Base-by-base conservation (phyloP, 2,888 invertebrate species). In the Herminia tarsipennalis region DNA sequence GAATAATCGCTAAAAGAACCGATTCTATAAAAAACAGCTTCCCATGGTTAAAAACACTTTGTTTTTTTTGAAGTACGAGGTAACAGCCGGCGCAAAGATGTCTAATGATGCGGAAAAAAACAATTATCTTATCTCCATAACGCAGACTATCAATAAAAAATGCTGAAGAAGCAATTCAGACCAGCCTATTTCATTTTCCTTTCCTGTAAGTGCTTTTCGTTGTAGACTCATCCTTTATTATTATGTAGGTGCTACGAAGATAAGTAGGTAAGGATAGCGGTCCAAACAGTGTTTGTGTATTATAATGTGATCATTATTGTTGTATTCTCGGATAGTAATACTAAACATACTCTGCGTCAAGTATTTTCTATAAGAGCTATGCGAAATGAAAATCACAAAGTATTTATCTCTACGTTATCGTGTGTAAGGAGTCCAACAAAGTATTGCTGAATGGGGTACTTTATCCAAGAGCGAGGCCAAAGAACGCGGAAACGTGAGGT, bases 401-500 rank as follows among this genome's bases (percentile, higher is more conserved):
- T 38, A 29, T 16, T 10, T 13, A 35, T 17, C 16, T 25, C 25
- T 27, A 27, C 8, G 25, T 27, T 25, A 36, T 36, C 36, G 27
- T 18, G 36, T 24, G 10, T 33, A 21, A 50, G 53, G 45, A 55
- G 47, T 34, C 39, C 45, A 45, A 63, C 53, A 49, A 48, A 49
- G 46, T 60, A 51, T 56, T 55, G 49, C 63, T 64, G 59, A 70
- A 70, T 70, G 60, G 54, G 48, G 54, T 44, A 56, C 44, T 62
- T 66, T 32, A 48, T 44, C 39, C 41, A 45, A 51, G 60, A 61
- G 60, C 56, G 52, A 59, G 49, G 55, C 49, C 54, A 52, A 66
- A 76, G 85, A 85, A 85, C 73, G 85, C 85, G 85, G 85, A 86
- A 86, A 81, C 77, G 71, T 66, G 66, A 73, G 73, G 69, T 72